Base-by-base conservation (phyloP, 1,140 invertebrate species). In the Cotesia chilonis region DNA sequence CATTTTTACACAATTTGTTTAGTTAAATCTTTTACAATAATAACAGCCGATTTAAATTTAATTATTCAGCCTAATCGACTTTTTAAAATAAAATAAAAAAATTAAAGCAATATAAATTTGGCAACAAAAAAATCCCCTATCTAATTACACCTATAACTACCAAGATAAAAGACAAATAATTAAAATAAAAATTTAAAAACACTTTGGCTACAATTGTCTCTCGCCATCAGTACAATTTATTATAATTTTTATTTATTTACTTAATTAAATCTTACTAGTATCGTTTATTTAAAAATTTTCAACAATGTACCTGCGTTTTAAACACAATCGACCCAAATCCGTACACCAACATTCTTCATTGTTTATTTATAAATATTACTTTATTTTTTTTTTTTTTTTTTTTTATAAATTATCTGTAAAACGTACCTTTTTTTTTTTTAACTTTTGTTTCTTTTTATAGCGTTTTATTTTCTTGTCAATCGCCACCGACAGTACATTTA, bases 261-360 rank as follows among this genome's bases (percentile, higher is more conserved):
- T 51, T 9, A 51, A 1, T 14, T 55, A 57, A 68, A 38, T 55
- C 37, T 68, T 59, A 36, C 28, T 54, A 37, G 14, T 57, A 28
- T 51, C 20, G 10, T 12, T 57, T 55, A 14, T 54, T 37, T 57
- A n/a, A 55, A 36, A 57, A 37, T n/a, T 55, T 37, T 38, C 4
- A 12, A 17, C 5, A 57, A 52, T 55, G 28, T 52, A 54, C 65
- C 47, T 54, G 52, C 66, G 37, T 55, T 68, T 54, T 68, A 28
- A 68, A 68, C 36, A 41, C 36, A 47, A 65, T 52, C 65, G 65
- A 67, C 65, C 65, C 65, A 67, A 67, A 67, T 67, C 51, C 17
- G 47, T 54, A 47, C 38, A 67, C 65, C 28, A 37, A 47, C 35
- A 65, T 17, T 20, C 20, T 65, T 6, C 10, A 9, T 10, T 10